Evolutionary conservation across 1,140 invertebrate species (phyloP).

Genomic region (Tachypleus tridentatus): DNA sequence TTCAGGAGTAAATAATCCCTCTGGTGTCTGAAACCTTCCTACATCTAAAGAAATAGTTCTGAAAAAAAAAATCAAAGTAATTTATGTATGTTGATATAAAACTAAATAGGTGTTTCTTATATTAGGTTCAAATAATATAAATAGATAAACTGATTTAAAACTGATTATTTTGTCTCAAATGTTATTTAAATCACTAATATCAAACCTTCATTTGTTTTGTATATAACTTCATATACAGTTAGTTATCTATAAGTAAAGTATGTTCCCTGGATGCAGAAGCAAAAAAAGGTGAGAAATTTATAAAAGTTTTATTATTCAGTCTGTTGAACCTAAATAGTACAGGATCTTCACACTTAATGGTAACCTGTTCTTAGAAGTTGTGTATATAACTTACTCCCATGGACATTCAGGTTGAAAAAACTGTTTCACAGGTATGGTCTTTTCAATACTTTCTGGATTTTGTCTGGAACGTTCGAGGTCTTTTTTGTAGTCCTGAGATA

Average conservation of each 20-base stretch:
- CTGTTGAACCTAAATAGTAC: not conserved
- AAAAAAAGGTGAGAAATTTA: no score
- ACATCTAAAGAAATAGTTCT: conserved; percentile 32
- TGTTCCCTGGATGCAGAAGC: no score
- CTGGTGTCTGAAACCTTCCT: conserved; percentile 42
- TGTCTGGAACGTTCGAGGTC: conserved; percentile 32
- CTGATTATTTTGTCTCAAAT: no score
- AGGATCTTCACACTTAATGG: no score
- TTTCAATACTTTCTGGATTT: conserved; percentile 31
- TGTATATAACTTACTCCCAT: conserved; percentile 25
- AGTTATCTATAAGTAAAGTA: no score
- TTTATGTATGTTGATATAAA: conserved; percentile 2
- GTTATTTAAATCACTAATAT: no score
- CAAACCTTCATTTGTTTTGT: no score
- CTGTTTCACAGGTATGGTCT: conserved; percentile 31
- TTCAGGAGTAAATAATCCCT: conserved; percentile 50
- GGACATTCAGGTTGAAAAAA: conserved; percentile 28
- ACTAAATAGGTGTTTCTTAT: conserved; percentile 1
- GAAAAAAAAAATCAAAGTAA: conserved; percentile 11
- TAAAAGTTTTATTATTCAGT: no score
- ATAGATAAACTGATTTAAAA: no score
- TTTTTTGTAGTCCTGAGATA: conserved; percentile 38
- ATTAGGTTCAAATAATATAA: no score
- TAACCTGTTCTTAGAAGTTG: no score
- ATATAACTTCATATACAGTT: no score